Evolutionary conservation across 2,888 invertebrate genomes (phyloP).

Genomic region (Agrochola circellaris): DNA sequence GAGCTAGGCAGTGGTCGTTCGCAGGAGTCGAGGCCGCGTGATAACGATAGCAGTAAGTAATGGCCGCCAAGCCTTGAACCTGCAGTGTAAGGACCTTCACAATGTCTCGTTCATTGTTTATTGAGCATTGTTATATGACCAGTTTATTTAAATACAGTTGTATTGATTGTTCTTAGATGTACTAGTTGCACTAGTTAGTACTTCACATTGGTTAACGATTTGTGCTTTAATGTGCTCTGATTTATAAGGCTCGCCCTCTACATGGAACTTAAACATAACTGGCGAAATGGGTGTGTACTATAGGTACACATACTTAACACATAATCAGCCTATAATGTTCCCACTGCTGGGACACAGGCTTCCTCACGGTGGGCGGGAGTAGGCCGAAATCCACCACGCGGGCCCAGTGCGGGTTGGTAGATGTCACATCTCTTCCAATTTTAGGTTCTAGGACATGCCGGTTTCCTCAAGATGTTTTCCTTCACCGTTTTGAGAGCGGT

Average conservation of each 20-base stretch:
- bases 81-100: slow-evolving; percentile 82
- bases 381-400: too few relatives aligned
- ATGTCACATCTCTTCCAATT: too few relatives aligned
- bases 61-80: slow-evolving; percentile 85
- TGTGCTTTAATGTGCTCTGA: slow-evolving; percentile 23
- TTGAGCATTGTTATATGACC: slow-evolving; percentile 66
- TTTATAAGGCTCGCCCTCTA: slow-evolving; percentile 2
- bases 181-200: slow-evolving; percentile 46
- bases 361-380: too few relatives aligned
- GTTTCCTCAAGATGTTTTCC: too few relatives aligned
- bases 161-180: slow-evolving; percentile 65
- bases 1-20: slow-evolving; percentile 65
- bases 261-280: neutral
- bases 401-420: too few relatives aligned
- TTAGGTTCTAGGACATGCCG: too few relatives aligned
- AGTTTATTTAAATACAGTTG: slow-evolving; percentile 64
- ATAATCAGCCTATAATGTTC: too few relatives aligned
- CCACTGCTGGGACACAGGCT: too few relatives aligned
- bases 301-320: too few relatives aligned
- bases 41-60: slow-evolving; percentile 82
- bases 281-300: neutral
- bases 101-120: slow-evolving; percentile 79
- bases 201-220: slow-evolving; percentile 18
- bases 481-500: too few relatives aligned
- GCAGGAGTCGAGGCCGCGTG: slow-evolving; percentile 69